These are phyloP conservation scores for Hartigia nigra DNA, from an alignment of 2,888 invertebrate species.

Conservation along the genomic window DNA sequence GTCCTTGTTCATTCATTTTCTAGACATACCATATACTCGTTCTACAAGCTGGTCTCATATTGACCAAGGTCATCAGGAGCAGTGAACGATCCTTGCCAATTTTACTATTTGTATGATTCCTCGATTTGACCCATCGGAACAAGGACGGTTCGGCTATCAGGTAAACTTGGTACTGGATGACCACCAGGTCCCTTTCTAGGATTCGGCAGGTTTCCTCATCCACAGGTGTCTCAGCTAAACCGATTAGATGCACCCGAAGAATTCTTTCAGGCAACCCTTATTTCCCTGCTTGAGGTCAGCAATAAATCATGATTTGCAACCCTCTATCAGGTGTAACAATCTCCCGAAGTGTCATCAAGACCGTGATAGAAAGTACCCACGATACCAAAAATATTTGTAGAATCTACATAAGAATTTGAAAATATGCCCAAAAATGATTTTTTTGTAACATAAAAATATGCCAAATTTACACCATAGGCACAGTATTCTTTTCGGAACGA, in stretches of 20 bases:
- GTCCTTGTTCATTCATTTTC: neutral
- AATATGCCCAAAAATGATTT: neutral
- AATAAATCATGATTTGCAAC: neutral
- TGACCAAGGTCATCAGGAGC: neutral
- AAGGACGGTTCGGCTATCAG: neutral
- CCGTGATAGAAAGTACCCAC: neutral
- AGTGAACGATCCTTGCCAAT: neutral
- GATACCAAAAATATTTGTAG: neutral
- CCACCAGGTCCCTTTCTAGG: neutral
- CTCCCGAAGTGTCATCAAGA: neutral
- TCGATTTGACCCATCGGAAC: neutral
- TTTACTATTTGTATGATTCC: neutral
- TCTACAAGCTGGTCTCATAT: neutral
- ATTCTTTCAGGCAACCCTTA: neutral
- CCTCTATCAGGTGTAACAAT: neutral
- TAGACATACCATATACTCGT: neutral
- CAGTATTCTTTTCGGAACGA: neutral
- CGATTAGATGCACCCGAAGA: neutral
- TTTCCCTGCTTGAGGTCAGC: neutral
- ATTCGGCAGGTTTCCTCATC: neutral
- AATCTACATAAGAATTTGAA: neutral
- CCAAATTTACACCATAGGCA: neutral
- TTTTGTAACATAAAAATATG: neutral
- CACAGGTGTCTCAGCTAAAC: neutral
- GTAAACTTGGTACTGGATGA: neutral